These are phyloP conservation scores for Hycleus cichorii DNA, from an alignment of 1,140 invertebrate genomes.

Conservation along the genomic window DNA sequence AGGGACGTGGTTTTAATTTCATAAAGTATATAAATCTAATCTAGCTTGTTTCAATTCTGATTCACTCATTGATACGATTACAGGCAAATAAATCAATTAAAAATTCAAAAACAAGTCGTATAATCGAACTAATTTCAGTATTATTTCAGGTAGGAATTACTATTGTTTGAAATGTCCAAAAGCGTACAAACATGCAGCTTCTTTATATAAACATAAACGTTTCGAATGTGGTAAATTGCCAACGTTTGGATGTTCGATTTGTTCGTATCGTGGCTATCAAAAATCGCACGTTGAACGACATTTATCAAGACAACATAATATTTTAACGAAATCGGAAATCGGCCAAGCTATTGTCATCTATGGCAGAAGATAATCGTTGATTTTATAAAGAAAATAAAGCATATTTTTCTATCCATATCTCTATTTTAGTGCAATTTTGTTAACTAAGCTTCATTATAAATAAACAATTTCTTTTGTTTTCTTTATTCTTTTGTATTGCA, in stretches of 20 bases:
- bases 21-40: too few species aligned
- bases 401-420: too few species aligned
- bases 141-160: slow-evolving; percentile 30
- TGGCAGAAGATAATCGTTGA: background rate
- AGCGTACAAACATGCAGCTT: slow-evolving; percentile 48
- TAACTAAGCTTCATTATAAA: too few species aligned
- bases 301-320: slow-evolving; percentile 2
- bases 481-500: background rate
- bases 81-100: background rate
- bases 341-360: slow-evolving; percentile 4
- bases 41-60: too few species aligned
- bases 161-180: slow-evolving; percentile 51
- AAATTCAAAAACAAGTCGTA: background rate
- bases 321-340: background rate
- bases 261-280: slow-evolving; percentile 8
- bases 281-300: slow-evolving; percentile 18
- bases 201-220: slow-evolving; percentile 40
- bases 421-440: too few species aligned
- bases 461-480: background rate
- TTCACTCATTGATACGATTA: background rate
- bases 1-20: too few species aligned
- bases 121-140: background rate
- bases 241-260: slow-evolving; percentile 17
- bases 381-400: too few species aligned
- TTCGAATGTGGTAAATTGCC: slow-evolving; percentile 48